A percentile compares a stretch with the other conserved stretches of the same genome.
These are phyloP conservation scores for Carcina quercana DNA, from an alignment of 2,888 invertebrate species.

Conservation along the genomic window DNA sequence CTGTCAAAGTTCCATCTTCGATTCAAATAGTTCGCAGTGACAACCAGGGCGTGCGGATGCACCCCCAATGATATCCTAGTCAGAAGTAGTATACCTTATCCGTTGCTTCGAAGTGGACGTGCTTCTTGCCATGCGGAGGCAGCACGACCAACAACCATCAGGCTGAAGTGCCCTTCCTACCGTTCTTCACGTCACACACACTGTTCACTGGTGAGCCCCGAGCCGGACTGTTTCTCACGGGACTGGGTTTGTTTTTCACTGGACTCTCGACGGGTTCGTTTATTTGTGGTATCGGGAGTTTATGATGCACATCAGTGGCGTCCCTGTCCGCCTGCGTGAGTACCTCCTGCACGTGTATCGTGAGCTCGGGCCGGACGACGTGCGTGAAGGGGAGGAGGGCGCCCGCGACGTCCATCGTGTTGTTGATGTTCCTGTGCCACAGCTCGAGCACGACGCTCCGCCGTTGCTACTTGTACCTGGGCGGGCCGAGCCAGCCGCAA, in stretches of 20 bases:
- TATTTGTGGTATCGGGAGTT: constrained; percentile 48
- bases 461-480: constrained; percentile 78
- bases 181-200: constrained; percentile 23
- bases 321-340: constrained; percentile 51
- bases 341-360: constrained; percentile 61
- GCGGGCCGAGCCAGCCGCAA: constrained; percentile 80
- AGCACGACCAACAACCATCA: constrained; percentile 66
- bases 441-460: constrained; percentile 72
- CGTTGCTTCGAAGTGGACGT: constrained; percentile 62
- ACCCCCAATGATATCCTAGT: constrained; percentile 12
- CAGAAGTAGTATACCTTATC: constrained; percentile 63
- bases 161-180: constrained; percentile 32
- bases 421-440: constrained; percentile 72
- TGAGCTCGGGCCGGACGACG: constrained; percentile 59
- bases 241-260: constrained; percentile 14
- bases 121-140: constrained; percentile 55
- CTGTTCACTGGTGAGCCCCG: constrained; percentile 15
- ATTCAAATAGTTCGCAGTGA: too few species aligned
- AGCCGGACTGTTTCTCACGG: constrained; percentile 20
- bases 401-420: constrained; percentile 70
- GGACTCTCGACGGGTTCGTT: constrained; percentile 38
- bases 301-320: constrained; percentile 22
- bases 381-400: constrained; percentile 64
- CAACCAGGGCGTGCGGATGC: too few species aligned
- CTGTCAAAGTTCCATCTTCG: too few species aligned